These are phyloP conservation scores for Acanthurus leucopareius DNA, from an alignment of 2,797 vertebrate species.

Conservation along the genomic window DNA sequence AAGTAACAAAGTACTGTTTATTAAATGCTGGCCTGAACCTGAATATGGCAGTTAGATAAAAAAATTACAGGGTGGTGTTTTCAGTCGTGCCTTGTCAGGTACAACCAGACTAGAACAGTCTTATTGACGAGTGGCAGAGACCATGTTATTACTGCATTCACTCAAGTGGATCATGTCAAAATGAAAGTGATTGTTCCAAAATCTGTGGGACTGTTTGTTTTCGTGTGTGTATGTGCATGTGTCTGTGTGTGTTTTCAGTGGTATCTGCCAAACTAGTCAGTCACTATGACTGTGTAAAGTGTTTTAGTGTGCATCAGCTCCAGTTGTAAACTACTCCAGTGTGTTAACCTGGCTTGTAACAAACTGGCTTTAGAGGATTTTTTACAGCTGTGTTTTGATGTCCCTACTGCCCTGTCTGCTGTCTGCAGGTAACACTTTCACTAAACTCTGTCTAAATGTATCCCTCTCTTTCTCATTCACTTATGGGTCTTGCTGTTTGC, in stretches of 20 bases:
- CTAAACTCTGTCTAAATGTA: constrained; percentile 49
- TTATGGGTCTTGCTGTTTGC: constrained; percentile 7
- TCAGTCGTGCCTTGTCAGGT: constrained; percentile 36
- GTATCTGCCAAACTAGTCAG: constrained; percentile 48
- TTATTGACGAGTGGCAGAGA: constrained; percentile 30
- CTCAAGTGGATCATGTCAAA: constrained; percentile 32
- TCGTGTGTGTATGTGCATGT: neutral
- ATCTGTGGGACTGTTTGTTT: neutral
- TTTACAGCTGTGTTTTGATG: constrained; percentile 67
- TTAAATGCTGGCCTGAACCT: constrained; percentile 6
- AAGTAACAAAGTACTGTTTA: neutral
- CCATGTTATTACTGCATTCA: constrained; percentile 40
- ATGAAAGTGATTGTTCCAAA: constrained; percentile 29
- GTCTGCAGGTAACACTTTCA: constrained; percentile 68
- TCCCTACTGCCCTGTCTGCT: constrained; percentile 31
- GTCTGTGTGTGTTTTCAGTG: constrained; percentile 17
- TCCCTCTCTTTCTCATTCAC: constrained; percentile 5
- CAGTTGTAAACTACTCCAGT: constrained; percentile 69
- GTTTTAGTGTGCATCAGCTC: constrained; percentile 57
- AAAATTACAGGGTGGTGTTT: constrained; percentile 32
- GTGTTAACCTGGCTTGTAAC: constrained; percentile 73
- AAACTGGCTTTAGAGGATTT: constrained; percentile 62
- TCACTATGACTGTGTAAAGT: constrained; percentile 58
- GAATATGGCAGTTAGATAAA: constrained; percentile 5
- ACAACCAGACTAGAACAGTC: constrained; percentile 33